These are phyloP conservation scores for Elachura formosa DNA, from an alignment of 2,113 vertebrate species.

Conservation along the genomic window DNA sequence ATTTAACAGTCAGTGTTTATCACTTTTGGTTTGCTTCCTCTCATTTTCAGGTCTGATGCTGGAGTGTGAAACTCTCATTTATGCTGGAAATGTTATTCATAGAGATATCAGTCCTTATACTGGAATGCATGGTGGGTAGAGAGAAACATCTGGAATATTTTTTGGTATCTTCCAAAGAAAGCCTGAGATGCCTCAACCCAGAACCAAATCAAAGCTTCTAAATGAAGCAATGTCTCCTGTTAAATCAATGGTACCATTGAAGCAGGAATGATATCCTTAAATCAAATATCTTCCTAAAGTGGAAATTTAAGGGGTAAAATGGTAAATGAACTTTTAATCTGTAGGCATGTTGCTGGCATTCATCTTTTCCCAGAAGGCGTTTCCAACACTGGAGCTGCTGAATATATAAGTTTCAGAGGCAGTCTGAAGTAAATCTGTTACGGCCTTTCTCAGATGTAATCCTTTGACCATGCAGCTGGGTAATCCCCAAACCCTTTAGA, in stretches of 20 bases:
- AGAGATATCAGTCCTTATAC: neutral
- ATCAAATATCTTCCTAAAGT: neutral
- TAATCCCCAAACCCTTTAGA: neutral
- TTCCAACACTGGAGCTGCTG: neutral
- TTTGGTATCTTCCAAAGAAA: neutral
- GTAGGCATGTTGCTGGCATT: neutral
- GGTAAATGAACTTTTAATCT: neutral
- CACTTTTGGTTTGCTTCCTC: neutral
- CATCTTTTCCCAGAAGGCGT: neutral
- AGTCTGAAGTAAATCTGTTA: neutral
- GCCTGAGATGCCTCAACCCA: neutral
- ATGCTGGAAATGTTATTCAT: neutral
- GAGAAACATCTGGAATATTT: neutral
- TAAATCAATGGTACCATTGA: neutral
- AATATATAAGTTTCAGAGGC: neutral
- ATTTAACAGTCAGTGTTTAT: neutral
- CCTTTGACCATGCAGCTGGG: neutral
- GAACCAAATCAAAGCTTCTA: neutral
- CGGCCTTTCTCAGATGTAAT: neutral
- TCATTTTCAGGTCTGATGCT: neutral
- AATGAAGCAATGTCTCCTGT: neutral
- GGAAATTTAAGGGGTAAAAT: neutral
- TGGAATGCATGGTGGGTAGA: neutral
- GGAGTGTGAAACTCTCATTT: neutral
- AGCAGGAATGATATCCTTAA: neutral